Evolutionary conservation across 2,888 invertebrate genomes (phyloP), one percentile per base, ranked within the genome.

Genomic region (Conus canariensis): DNA sequence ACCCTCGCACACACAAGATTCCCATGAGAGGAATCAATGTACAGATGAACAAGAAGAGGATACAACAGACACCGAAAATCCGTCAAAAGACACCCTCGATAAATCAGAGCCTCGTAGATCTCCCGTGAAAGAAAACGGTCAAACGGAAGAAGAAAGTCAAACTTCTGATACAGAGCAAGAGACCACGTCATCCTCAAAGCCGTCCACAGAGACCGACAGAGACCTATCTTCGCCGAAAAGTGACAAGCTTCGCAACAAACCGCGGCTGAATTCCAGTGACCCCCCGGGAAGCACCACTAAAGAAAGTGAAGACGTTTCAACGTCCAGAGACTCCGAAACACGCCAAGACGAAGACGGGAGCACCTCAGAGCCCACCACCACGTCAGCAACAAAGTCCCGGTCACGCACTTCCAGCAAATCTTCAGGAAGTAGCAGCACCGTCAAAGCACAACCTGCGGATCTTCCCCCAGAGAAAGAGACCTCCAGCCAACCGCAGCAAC

Each of bases 401-500:
- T 22, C 70, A 0, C 30, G 6, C 80, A 30, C 80, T 16, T 45
- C 30, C 9, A 30, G 25, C 80, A 80, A 12, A 16, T 30, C 45
- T 14, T 30, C 30, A 80, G 22, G 85, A 85, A 85, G 85, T 58
- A 56, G 85, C 56, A 85, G 59, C n/a, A 67, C 56, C 77, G 30
- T n/a, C 59, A 64, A 64, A 64, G 64, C 64, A 14, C 64, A 70
- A 8, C 22, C 22, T 70, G 19, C 8, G 70, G 56, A 25, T 83
- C 64, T 64, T 64, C 16, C 64, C 56, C 59, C 8, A 60, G 60
- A 22, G 58, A 60, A 85, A 30, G 14, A 85, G 59, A 85, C 56
- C 8, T 16, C 64, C 64, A 16, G 2, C 10, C 64, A 64, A 56
- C 25, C 16, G 25, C 58, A 60, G 60, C 7, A 86, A 60, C 60